These are phyloP conservation scores for Leptonema lineaticorne DNA, from an alignment of 1,140 invertebrate species.

Conservation along the genomic window DNA sequence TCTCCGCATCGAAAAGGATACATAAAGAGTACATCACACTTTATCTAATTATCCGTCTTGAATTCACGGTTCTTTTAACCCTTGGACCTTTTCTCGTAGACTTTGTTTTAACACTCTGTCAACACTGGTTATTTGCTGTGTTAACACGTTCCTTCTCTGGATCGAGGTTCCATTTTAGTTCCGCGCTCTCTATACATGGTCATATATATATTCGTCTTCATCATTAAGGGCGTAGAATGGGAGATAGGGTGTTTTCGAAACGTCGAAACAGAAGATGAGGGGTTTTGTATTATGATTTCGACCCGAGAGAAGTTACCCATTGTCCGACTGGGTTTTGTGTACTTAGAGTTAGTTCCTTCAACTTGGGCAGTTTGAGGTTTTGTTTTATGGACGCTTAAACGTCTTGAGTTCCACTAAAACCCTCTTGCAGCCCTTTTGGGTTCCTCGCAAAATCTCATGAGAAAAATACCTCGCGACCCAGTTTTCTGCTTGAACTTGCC, in stretches of 20 bases:
- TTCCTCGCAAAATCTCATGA: neutral
- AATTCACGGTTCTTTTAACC: conserved; percentile 16
- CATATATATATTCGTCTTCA: neutral
- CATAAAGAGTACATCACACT: neutral
- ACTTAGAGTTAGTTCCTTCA: conserved; percentile 8
- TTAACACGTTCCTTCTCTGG: neutral
- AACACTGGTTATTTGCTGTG: conserved; percentile 11
- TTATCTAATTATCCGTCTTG: conserved; percentile 13
- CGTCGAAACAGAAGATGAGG: neutral
- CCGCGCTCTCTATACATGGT: neutral
- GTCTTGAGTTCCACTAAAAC: neutral
- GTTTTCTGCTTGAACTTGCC: neutral
- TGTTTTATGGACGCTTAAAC: conserved; percentile 28
- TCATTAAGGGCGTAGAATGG: conserved; percentile 1
- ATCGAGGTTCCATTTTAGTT: too few relatives aligned
- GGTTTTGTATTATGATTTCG: neutral
- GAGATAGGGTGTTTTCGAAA: neutral
- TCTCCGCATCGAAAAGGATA: neutral
- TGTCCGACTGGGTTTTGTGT: conserved; percentile 8
- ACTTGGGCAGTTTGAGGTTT: conserved; percentile 29
- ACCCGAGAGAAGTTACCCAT: conserved; percentile 5
- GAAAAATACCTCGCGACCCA: neutral
- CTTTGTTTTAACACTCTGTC: conserved; percentile 9
- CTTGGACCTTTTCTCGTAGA: conserved; percentile 1
- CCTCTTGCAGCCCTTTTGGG: neutral